phyloP scores from a whole-genome alignment of 1,140 invertebrate genomes.

The Medauroidea extradentata region DNA sequence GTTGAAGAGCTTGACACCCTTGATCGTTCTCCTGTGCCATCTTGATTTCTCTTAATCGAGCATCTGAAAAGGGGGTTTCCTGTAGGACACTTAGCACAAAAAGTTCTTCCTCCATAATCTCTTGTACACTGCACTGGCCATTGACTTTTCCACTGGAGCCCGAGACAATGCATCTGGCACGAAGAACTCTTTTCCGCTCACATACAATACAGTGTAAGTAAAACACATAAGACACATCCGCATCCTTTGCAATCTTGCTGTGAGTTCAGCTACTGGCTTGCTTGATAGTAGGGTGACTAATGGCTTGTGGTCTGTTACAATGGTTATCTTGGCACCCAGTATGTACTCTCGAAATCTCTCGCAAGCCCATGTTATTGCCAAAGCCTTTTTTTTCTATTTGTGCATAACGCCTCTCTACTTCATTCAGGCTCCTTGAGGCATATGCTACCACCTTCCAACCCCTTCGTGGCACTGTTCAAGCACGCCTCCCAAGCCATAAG shows the following conservation, averaged over 20 bases:
- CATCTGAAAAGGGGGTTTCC: background rate
- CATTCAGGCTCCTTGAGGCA: background rate
- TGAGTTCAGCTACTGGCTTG: background rate
- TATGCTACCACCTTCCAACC: background rate
- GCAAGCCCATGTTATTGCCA: background rate
- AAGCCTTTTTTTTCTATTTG: background rate
- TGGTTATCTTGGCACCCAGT: background rate
- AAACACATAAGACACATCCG: background rate
- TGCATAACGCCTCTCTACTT: background rate
- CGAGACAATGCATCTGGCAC: background rate
- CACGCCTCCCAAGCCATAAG: background rate
- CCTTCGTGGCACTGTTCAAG: background rate
- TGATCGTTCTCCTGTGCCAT: background rate
- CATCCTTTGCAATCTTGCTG: background rate
- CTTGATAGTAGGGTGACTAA: background rate
- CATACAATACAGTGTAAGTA: background rate
- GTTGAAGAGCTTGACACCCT: background rate
- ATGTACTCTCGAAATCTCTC: background rate
- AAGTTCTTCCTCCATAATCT: background rate
- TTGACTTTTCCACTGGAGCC: background rate
- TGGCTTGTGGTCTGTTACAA: background rate
- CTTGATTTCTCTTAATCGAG: background rate
- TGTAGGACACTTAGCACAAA: background rate
- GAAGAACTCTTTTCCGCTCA: background rate
- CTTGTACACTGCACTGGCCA: background rate